These are phyloP conservation scores for Camelus dromedarius DNA, from an alignment of 2,113 vertebrate genomes.

Conservation along the genomic window DNA sequence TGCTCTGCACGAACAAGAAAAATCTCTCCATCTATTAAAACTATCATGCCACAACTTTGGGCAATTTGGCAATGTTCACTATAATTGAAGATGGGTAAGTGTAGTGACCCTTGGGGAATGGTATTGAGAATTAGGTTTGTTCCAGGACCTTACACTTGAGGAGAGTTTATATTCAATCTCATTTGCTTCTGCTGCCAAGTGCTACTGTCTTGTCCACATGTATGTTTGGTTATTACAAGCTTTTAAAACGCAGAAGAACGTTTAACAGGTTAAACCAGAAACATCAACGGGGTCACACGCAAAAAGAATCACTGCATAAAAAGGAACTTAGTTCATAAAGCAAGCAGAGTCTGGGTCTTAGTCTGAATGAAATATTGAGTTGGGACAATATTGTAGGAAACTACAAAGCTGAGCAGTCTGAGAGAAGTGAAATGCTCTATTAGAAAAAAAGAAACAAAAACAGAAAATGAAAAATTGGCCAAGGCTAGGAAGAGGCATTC, in stretches of 20 bases:
- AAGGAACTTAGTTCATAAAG: background rate
- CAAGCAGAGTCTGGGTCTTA: constrained; percentile 12
- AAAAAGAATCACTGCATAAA: constrained; percentile 9
- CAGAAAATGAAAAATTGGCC: background rate
- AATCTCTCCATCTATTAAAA: background rate
- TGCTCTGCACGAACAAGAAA: background rate
- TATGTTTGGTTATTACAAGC: background rate
- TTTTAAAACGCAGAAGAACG: background rate
- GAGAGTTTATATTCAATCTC: background rate
- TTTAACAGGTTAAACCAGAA: constrained; percentile 27
- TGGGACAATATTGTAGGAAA: background rate
- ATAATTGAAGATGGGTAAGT: background rate
- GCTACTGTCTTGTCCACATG: background rate
- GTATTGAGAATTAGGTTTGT: background rate
- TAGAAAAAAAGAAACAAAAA: background rate
- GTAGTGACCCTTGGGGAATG: background rate
- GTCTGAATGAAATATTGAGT: constrained; percentile 30
- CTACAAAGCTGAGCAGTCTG: background rate
- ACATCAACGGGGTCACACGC: background rate
- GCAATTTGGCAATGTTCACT: background rate
- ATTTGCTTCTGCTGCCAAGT: background rate
- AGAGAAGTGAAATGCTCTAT: background rate
- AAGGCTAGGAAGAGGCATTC: background rate
- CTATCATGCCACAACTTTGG: background rate
- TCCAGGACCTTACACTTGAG: background rate